These are phyloP conservation scores for Pangasius krempfi DNA, from an alignment of 2,797 vertebrate genomes.

Conservation along the genomic window DNA sequence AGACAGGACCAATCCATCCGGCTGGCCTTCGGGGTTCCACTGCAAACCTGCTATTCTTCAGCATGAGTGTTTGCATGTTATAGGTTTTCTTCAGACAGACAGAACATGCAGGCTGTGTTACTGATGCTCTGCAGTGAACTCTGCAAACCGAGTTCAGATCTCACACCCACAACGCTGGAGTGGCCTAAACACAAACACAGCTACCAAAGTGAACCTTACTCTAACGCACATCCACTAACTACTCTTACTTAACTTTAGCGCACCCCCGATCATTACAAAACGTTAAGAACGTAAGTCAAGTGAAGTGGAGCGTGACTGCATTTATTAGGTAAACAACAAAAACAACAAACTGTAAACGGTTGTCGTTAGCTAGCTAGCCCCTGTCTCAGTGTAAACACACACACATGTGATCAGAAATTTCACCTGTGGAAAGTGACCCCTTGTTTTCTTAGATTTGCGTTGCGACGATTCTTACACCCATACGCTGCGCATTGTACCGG, in stretches of 20 bases:
- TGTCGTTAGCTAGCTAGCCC: background rate
- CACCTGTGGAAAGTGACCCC: constrained; percentile 36
- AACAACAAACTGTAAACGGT: background rate
- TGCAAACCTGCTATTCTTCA: background rate
- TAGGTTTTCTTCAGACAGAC: background rate
- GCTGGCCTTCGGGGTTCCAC: background rate
- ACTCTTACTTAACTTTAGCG: background rate
- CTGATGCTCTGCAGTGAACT: background rate
- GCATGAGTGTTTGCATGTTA: background rate
- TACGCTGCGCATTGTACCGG: constrained; percentile 27
- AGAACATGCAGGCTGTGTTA: background rate
- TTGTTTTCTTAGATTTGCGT: constrained; percentile 17
- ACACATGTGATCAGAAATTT: background rate
- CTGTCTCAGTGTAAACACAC: background rate
- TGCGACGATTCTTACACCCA: constrained; percentile 18
- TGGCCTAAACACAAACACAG: background rate
- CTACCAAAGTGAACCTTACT: background rate
- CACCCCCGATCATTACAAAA: background rate
- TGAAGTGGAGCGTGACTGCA: background rate
- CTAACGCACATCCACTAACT: background rate
- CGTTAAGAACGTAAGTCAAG: background rate
- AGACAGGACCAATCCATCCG: background rate
- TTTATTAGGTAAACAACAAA: background rate
- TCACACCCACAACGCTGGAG: too few species aligned
- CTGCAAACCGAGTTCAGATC: background rate